Evolutionary conservation across 2,113 vertebrate species (phyloP), one percentile per base, ranked within the genome.

Genomic region (Heterocephalus glaber): DNA sequence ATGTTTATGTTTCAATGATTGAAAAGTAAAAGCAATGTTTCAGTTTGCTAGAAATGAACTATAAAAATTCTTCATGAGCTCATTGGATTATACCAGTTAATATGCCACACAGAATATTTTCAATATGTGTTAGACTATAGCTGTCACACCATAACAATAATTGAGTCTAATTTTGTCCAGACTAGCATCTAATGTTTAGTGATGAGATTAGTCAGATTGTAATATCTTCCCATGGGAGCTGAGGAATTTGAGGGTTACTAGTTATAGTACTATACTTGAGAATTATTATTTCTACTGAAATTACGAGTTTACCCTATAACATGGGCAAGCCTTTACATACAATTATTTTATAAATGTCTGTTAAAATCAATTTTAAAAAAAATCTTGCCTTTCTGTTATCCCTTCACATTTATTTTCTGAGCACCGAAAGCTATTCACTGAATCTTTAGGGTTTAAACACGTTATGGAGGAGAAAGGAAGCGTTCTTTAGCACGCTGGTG

Each of bases 391-490:
- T 52, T 88, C 8, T 74, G 8, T 60, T 84, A 7, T 26, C 10
- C 47, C 89, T 94, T 88, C 49, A 54, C 44, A 90, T 96, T 68
- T 74, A 66, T 88, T 89, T 92, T 93, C 49, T 82, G 6, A 84
- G 2, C 52, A 70, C 12, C 16, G 10, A 49, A 60, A 5, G 60
- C 60, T 54, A 85, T 41, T 86, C 52, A 28, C 49, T 61, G 56
- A 84, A 84, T 79, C 76, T 87, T 58, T 33, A 93, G 61, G n/a
- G 79, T 79, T 94, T 70, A 92, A 94, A 94, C 41, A 79, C 65
- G 84, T 94, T 66, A 44, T 56, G 68, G 58, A 90, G 30, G 66
- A 33, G 90, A 84, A 97, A 81, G 60, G 68, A 86, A 88, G 44
- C 77, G 52, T 84, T 87, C 85, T 94, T 87, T 47, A 86, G 60